phyloP scores from a whole-genome alignment of 2,797 vertebrate genomes.

The Sebastes matsubarae region DNA sequence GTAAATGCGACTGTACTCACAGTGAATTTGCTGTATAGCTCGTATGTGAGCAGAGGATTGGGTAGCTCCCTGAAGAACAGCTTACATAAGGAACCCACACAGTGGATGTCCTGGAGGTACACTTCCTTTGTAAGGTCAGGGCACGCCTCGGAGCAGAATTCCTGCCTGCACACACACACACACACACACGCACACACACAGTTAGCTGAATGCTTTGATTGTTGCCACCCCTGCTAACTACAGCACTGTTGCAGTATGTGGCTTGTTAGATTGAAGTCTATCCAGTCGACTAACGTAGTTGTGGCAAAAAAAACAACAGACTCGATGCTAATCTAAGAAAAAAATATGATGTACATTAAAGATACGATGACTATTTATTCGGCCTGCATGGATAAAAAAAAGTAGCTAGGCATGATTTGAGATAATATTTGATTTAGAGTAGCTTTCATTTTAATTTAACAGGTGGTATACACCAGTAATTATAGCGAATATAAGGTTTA shows the following conservation, averaged over 20 bases:
- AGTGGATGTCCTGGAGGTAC: conserved; percentile 99
- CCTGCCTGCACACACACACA: conserved; percentile 86
- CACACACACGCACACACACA: not conserved
- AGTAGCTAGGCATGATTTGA: not conserved
- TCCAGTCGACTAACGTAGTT: not conserved
- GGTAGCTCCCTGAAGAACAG: conserved; percentile 98
- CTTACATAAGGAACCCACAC: conserved; percentile 97
- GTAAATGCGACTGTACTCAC: conserved; percentile 63
- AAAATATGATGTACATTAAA: not conserved
- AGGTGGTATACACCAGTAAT: not conserved
- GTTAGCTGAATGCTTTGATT: conserved; percentile 60
- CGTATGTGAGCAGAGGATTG: conserved; percentile 96
- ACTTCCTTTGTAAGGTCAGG: conserved; percentile 97
- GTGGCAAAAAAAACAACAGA: not conserved
- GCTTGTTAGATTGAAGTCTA: not conserved
- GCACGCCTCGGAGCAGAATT: conserved; percentile 94
- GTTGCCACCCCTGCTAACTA: conserved; percentile 31
- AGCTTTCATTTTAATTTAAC: not conserved
- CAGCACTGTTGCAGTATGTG: not conserved
- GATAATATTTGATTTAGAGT: not conserved
- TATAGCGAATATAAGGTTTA: not conserved
- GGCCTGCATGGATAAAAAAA: not conserved
- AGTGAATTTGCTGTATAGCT: conserved; percentile 86
- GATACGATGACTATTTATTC: not conserved
- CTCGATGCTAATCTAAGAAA: not conserved